Conservation (phyloP, 2,888 invertebrate species). For the Cryptocephalus moraei region DNA sequence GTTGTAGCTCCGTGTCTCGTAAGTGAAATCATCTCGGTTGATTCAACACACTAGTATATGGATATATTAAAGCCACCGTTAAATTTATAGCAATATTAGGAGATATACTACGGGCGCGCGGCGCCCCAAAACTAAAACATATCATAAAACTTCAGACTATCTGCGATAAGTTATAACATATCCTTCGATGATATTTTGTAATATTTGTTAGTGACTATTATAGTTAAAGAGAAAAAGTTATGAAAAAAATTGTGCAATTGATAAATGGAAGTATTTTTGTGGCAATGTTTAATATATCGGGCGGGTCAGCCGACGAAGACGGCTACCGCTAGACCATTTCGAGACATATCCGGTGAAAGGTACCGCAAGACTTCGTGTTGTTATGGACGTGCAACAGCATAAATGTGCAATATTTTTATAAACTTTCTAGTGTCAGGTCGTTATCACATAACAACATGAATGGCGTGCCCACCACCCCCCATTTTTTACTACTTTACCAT, state of each 20-base stretch:
- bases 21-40: too few species aligned
- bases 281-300: conserved; percentile 30
- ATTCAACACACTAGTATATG: not conserved
- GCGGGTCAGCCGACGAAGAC: conserved; percentile 12
- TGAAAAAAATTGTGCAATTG: conserved; percentile 21
- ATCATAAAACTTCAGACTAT: conserved; percentile 18
- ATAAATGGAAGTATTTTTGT: conserved; percentile 33
- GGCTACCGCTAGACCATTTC: conserved; percentile 38
- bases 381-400: conserved; percentile 24
- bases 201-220: conserved; percentile 6
- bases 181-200: conserved; percentile 14
- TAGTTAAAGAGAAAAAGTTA: conserved; percentile 1
- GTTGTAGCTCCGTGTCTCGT: too few species aligned
- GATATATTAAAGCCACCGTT: not conserved
- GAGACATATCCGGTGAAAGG: conserved; percentile 37
- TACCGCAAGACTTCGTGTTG: conserved; percentile 32
- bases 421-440: conserved; percentile 37
- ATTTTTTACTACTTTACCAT: conserved; percentile 37
- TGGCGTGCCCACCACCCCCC: conserved; percentile 28
- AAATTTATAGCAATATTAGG: not conserved
- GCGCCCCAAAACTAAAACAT: conserved; percentile 15
- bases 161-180: conserved; percentile 25
- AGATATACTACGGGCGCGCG: too few species aligned
- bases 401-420: conserved; percentile 34
- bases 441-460: conserved; percentile 37